Evolutionary conservation across 1,140 invertebrate species (phyloP).

Genomic region (Diorhabda elongata): DNA sequence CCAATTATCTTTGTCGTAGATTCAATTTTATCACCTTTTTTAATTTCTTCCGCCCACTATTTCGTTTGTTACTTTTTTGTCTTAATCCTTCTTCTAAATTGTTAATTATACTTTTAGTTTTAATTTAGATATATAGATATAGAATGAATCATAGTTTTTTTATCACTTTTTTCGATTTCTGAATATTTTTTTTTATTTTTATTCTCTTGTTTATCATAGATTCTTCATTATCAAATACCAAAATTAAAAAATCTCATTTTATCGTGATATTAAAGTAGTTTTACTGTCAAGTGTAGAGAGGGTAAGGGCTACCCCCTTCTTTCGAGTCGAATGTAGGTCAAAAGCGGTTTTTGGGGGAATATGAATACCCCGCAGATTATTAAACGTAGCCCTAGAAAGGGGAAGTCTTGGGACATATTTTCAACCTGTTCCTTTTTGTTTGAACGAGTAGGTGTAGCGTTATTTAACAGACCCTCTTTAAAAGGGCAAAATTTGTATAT

Average conservation of each 20-base stretch:
- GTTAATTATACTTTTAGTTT: background rate
- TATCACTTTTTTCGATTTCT: background rate
- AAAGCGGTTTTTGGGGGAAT: conserved; percentile 13
- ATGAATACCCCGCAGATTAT: conserved; percentile 13
- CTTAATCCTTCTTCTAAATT: background rate
- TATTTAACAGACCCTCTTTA: conserved; percentile 12
- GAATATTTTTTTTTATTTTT: background rate
- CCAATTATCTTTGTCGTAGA: too few species aligned
- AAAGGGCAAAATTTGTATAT: conserved; percentile 6
- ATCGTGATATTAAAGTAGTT: background rate
- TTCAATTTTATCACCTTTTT: too few species aligned
- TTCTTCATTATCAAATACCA: background rate
- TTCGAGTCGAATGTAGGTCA: conserved; percentile 9
- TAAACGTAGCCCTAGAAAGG: conserved; percentile 5
- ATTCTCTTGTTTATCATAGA: background rate
- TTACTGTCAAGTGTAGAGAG: conserved; percentile 10
- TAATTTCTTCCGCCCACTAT: too few species aligned
- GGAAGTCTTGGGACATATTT: conserved; percentile 12
- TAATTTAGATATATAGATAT: background rate
- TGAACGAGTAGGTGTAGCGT: conserved; percentile 12
- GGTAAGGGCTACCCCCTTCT: conserved; percentile 11
- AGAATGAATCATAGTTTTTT: background rate
- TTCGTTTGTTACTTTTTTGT: too few species aligned
- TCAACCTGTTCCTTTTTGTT: conserved; percentile 12
- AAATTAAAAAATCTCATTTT: background rate